Conservation (phyloP, 2,888 invertebrate genomes). For the Leptinotarsa juncta region DNA sequence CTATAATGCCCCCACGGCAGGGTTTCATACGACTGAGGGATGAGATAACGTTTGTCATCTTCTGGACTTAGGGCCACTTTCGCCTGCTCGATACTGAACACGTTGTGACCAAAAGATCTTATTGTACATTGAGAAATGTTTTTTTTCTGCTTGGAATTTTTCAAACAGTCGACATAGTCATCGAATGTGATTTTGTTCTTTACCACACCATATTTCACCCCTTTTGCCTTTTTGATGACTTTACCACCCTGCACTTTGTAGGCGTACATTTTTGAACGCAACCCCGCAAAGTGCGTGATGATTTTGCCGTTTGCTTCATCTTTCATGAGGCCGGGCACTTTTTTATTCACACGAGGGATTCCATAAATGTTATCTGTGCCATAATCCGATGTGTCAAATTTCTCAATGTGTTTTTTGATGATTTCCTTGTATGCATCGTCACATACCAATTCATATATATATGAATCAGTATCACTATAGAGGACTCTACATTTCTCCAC, state of each 20-base stretch:
- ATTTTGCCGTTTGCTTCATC: slow-evolving; percentile 54
- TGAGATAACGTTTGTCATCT: slow-evolving; percentile 20
- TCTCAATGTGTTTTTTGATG: background rate
- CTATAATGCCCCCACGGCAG: slow-evolving; percentile 28
- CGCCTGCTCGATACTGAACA: slow-evolving; percentile 22
- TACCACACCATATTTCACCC: slow-evolving; percentile 9
- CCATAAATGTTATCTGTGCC: slow-evolving; percentile 43
- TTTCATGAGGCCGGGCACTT: slow-evolving; percentile 54
- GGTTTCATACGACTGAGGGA: slow-evolving; percentile 8
- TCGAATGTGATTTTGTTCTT: slow-evolving; percentile 30
- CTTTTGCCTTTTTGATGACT: slow-evolving; percentile 14
- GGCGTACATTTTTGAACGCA: slow-evolving; percentile 52
- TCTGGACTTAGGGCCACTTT: slow-evolving; percentile 22
- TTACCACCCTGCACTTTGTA: slow-evolving; percentile 25
- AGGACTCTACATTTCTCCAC: slow-evolving; percentile 35
- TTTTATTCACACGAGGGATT: slow-evolving; percentile 32
- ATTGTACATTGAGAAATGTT: background rate
- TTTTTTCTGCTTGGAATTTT: slow-evolving; percentile 7
- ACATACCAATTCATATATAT: slow-evolving; percentile 46
- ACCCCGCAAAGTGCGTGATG: slow-evolving; percentile 53
- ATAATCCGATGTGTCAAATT: slow-evolving; percentile 51
- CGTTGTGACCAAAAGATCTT: slow-evolving; percentile 8
- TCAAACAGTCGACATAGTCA: slow-evolving; percentile 16
- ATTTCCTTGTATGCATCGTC: slow-evolving; percentile 43
- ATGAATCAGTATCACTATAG: slow-evolving; percentile 35